phyloP scores from a whole-genome alignment of 2,113 vertebrate genomes.

The Pelecanus crispus region DNA sequence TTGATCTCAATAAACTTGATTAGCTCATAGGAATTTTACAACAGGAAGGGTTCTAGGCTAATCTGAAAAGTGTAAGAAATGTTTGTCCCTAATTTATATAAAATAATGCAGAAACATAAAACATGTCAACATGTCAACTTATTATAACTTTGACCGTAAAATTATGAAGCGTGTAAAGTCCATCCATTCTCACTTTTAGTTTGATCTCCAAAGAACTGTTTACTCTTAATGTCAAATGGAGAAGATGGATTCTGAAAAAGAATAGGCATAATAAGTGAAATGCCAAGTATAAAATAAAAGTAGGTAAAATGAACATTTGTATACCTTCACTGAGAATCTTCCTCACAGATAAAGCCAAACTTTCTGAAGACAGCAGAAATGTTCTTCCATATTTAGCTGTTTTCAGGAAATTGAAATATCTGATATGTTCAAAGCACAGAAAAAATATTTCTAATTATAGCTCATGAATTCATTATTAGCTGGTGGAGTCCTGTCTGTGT shows the following conservation, averaged over 20 bases:
- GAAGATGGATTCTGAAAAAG: not conserved
- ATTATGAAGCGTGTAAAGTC: not conserved
- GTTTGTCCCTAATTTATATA: not conserved
- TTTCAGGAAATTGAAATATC: not conserved
- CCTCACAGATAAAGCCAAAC: not conserved
- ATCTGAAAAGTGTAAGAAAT: not conserved
- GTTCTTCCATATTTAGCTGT: not conserved
- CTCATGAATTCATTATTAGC: not conserved
- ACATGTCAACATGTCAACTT: not conserved
- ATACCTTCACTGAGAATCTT: not conserved
- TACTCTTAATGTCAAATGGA: not conserved
- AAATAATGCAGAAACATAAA: not conserved
- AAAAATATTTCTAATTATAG: not conserved
- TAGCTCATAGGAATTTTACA: not conserved
- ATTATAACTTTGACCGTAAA: not conserved
- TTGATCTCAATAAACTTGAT: not conserved
- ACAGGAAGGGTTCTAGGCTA: not conserved
- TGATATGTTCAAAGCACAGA: not conserved
- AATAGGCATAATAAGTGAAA: not conserved
- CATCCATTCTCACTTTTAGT: not conserved
- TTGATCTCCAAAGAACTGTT: not conserved
- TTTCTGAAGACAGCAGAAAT: not conserved
- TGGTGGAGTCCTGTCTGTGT: not conserved
- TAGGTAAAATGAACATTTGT: not conserved
- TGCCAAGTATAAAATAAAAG: not conserved